Evolutionary conservation across 1,140 invertebrate genomes (phyloP), one percentile per base, ranked within the genome.

Genomic region (Heterodera carotae): DNA sequence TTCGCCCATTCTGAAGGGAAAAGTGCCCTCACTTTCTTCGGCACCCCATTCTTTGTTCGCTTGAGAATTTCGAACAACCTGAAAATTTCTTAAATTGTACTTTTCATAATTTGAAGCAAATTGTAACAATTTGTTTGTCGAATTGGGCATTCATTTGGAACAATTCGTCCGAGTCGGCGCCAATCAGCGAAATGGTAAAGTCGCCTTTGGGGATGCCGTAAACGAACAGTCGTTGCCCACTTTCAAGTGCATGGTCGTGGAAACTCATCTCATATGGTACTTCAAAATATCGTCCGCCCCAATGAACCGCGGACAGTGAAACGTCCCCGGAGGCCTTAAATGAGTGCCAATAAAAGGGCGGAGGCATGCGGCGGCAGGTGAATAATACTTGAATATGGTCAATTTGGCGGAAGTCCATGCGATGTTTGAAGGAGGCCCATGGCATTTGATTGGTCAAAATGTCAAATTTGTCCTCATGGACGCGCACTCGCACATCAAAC

Each of bases 141-240:
- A 86, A 76, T 22, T 84, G 69, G 22, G 84, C 81, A 64, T 85
- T 87, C 78, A 86, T 84, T 62, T 86, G 86, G 74, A 87, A 83
- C 34, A 86, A 75, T 27, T 78, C 76, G 25, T 86, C 82, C 25
- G 77, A 81, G 43, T 83, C 79, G 22, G 56, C 64, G 33, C 66
- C 77, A 33, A 86, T 64, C 34, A 86, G 80, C 69, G 87, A 76
- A 29, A 86, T 59, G 15, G 79, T 73, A 69, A 87, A 86, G 67
- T 86, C 84, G 31, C 85, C 85, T 25, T 82, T 86, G 27, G 85
- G 85, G 36, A 85, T 80, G 53, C 83, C 85, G 68, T 84, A 84
- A 18, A 87, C 22, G 66, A 76, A 75, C 43, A 85, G 59, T 29
- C 85, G 84, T 29, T 86, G 81, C 34, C 84, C 62, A 34, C 62